Evolutionary conservation across 2,888 invertebrate genomes (phyloP).

Genomic region (Axea sp.): DNA sequence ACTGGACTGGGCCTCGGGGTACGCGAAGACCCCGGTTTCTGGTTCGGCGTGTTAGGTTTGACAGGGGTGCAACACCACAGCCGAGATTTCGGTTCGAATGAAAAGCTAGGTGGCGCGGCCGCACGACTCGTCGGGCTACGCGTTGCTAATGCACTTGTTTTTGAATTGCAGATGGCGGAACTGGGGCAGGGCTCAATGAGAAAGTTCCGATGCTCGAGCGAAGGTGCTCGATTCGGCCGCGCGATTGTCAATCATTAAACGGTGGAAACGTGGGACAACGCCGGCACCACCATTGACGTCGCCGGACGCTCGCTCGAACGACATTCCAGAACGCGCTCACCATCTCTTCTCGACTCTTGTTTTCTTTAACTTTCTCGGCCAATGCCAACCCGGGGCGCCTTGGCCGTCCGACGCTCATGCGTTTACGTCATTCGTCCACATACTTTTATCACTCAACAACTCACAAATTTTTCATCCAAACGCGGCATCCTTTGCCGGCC

Average conservation of each 20-base stretch:
- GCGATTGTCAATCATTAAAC: conserved; percentile 64
- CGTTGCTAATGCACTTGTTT: no score
- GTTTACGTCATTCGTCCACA: conserved; percentile 37
- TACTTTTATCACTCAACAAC: conserved; percentile 31
- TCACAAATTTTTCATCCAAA: conserved; percentile 19
- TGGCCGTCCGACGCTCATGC: conserved; percentile 27
- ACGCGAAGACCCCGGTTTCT: no score
- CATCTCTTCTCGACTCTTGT: conserved; percentile 29
- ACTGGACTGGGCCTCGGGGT: no score
- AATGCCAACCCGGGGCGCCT: conserved; percentile 32
- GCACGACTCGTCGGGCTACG: no score
- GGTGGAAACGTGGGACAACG: no score
- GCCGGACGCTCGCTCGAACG: conserved; percentile 58
- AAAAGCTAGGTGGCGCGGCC: no score
- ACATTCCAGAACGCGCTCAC: conserved; percentile 67
- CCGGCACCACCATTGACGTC: conserved; percentile 45
- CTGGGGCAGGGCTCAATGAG: no score
- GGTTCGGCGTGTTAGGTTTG: no score
- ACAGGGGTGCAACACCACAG: no score
- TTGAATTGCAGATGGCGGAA: no score
- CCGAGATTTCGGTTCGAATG: no score
- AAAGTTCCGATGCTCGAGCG: no score
- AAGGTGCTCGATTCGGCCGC: conserved; percentile 47
- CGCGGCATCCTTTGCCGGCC: conserved; percentile 11
- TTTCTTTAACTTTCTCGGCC: conserved; percentile 36